Conservation (phyloP, 2,113 vertebrate species). For the Gasterosteus aculeatus region DNA sequence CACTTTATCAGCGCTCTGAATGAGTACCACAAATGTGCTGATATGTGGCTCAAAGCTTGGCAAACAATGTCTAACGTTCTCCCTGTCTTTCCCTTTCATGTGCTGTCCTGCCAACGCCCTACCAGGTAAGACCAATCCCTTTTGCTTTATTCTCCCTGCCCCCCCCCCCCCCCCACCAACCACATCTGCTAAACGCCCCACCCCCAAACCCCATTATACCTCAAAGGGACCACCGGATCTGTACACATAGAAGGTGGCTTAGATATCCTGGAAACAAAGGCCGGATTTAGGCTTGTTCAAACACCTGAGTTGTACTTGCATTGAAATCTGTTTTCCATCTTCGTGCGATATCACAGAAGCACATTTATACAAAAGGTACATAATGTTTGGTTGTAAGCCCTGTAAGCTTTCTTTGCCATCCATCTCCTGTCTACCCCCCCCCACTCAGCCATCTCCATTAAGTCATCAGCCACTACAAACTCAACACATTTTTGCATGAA, state of each 20-base stretch:
- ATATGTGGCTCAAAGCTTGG: constrained; percentile 41
- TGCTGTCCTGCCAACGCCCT: constrained; percentile 63
- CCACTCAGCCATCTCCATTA: constrained; percentile 7
- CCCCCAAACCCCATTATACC: not conserved
- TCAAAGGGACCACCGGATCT: constrained; percentile 35
- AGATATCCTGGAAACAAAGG: constrained; percentile 4
- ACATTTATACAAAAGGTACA: not conserved
- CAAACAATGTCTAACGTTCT: constrained; percentile 60
- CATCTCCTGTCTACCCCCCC: not conserved
- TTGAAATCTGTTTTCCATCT: constrained; percentile 1
- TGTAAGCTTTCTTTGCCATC: not conserved
- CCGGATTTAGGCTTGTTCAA: not conserved
- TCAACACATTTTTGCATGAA: constrained; percentile 21
- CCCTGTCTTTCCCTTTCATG: constrained; percentile 73
- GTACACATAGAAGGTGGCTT: not conserved
- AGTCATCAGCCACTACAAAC: constrained; percentile 16
- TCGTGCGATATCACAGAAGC: not conserved
- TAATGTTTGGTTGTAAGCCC: not conserved
- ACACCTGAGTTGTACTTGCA: not conserved
- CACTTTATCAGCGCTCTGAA: constrained; percentile 22
- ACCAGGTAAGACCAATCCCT: constrained; percentile 77
- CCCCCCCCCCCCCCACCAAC: constrained; percentile 51
- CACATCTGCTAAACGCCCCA: constrained; percentile 40
- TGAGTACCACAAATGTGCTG: constrained; percentile 32
- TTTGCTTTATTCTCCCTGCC: constrained; percentile 57